Percentiles rank a stretch among this genome's conserved stretches.
Evolutionary conservation across 2,888 invertebrate species (phyloP).

Genomic region (Mythimna albipuncta): DNA sequence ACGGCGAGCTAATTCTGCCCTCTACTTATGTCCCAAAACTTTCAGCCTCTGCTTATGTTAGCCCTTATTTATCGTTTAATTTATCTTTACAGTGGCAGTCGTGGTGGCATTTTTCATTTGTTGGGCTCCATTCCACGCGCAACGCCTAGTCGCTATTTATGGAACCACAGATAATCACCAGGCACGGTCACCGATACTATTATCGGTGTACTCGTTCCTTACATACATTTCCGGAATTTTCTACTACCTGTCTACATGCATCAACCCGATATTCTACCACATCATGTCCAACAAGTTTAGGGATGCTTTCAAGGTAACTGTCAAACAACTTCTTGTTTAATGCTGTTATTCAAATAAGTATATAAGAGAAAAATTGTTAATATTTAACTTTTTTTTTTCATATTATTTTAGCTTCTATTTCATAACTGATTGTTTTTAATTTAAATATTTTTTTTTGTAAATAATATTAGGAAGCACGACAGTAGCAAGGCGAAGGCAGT

Average conservation of each 20-base stretch:
- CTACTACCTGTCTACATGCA: constrained; percentile 97
- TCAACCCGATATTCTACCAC: constrained; percentile 98
- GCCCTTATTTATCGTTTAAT: neutral
- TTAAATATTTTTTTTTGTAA: too few species aligned
- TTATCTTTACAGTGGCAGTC: constrained; percentile 93
- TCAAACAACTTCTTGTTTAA: neutral
- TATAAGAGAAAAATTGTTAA: too few species aligned
- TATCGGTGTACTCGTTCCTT: constrained; percentile 92
- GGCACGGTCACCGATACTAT: constrained; percentile 84
- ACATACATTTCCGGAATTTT: constrained; percentile 97
- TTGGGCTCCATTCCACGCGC: constrained; percentile 98
- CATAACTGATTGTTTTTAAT: too few species aligned
- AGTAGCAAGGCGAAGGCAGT: too few species aligned
- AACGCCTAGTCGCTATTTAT: constrained; percentile 95
- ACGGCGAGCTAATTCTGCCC: too few species aligned
- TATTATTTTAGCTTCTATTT: too few species aligned
- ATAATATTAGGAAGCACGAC: too few species aligned
- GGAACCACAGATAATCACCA: constrained; percentile 87
- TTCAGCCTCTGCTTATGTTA: too few species aligned
- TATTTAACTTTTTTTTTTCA: too few species aligned
- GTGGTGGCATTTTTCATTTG: constrained; percentile 97
- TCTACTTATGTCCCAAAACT: neutral
- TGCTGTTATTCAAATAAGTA: too few species aligned
- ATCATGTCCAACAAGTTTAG: constrained; percentile 98
- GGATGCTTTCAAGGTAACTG: constrained; percentile 96